Evolutionary conservation across 2,888 invertebrate genomes (phyloP).

Genomic region (Cephus nigrinus): DNA sequence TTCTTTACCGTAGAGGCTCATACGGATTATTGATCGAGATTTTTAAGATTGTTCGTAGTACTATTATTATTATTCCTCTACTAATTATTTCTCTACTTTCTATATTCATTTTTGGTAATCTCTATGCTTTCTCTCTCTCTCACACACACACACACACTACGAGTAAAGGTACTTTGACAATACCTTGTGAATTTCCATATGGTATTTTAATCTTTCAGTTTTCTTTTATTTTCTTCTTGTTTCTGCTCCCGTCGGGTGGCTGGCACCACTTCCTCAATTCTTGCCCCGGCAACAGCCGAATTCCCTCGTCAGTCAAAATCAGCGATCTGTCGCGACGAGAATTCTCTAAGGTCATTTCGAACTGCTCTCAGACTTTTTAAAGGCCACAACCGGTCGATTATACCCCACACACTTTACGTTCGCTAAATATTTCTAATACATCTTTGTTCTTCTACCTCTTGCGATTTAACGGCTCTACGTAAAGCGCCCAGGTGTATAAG

Average conservation of each 20-base stretch:
- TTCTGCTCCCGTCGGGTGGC: slow-evolving; percentile 23
- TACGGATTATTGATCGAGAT: background rate
- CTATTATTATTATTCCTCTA: background rate
- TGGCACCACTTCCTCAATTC: slow-evolving; percentile 35
- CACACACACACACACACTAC: background rate
- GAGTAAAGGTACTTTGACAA: background rate
- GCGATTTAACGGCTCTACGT: background rate
- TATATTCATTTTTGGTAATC: background rate
- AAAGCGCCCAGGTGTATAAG: background rate
- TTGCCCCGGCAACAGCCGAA: background rate
- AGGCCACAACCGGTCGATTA: background rate
- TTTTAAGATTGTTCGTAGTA: background rate
- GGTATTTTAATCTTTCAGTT: too few species aligned
- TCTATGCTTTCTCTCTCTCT: background rate
- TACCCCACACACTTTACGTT: background rate
- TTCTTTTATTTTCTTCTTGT: background rate
- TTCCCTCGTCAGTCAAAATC: background rate
- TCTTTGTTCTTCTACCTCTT: background rate
- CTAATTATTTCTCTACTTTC: background rate
- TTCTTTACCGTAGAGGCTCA: background rate
- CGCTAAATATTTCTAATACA: background rate
- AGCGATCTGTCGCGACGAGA: background rate
- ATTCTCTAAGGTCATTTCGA: too few species aligned
- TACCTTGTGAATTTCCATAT: background rate
- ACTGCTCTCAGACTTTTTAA: background rate